Conservation (phyloP, 2,888 invertebrate species). For the Nezara viridula region DNA sequence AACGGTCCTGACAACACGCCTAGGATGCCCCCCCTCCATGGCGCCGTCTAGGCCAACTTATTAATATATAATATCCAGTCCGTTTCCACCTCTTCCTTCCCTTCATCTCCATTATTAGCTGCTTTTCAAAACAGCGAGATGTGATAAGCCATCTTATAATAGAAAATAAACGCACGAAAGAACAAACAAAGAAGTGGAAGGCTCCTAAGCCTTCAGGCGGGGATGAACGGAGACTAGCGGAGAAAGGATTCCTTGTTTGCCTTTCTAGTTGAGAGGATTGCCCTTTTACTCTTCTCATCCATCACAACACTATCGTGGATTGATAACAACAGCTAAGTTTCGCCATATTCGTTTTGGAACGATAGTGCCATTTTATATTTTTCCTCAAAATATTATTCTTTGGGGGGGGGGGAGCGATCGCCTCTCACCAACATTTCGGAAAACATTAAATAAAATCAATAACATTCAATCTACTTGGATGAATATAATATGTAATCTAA, state of each 20-base stretch:
- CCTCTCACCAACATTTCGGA: too few relatives aligned
- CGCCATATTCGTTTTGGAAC: too few relatives aligned
- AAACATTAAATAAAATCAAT: too few relatives aligned
- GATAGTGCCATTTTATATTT: too few relatives aligned
- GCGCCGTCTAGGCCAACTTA: conserved; percentile 51
- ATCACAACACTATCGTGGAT: neutral
- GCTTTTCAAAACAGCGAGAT: conserved; percentile 43
- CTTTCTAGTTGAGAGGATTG: neutral
- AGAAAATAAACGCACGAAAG: neutral
- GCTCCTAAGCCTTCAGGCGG: neutral
- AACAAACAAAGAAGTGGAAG: conserved; percentile 23
- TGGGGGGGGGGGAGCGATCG: too few relatives aligned
- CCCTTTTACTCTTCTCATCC: neutral
- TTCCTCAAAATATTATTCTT: too few relatives aligned
- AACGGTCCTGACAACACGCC: conserved; percentile 56
- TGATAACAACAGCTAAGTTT: neutral
- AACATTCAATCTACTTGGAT: too few relatives aligned
- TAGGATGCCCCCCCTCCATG: conserved; percentile 38
- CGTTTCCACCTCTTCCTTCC: neutral
- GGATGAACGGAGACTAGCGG: neutral
- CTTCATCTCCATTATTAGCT: conserved; percentile 34
- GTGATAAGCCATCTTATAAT: neutral
- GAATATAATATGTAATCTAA: too few relatives aligned
- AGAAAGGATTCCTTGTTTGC: neutral
- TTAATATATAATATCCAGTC: conserved; percentile 44